Conservation (phyloP, 2,888 invertebrate species). For the Alitta virens region DNA sequence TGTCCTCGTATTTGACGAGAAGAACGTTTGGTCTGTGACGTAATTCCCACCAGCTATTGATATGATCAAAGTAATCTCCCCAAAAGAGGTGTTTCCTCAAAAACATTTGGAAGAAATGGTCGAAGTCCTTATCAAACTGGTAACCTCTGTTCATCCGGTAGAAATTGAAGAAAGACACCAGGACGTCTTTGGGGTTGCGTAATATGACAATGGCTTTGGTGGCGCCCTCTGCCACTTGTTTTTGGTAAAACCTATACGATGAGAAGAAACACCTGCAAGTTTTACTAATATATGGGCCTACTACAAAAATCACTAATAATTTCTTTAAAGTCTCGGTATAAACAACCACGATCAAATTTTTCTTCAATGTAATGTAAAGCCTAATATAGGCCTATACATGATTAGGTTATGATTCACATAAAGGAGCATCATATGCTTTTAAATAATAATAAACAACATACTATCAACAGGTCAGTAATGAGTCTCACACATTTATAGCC, state of each 20-base stretch:
- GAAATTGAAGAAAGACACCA: neutral
- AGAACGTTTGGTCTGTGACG: neutral
- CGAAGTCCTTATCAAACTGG: neutral
- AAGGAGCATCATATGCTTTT: no score
- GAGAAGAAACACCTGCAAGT: no score
- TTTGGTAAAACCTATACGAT: neutral
- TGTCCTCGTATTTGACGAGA: neutral
- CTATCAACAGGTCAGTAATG: no score
- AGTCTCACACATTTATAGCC: no score
- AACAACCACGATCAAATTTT: no score
- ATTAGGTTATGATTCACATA: no score
- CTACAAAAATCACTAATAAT: no score
- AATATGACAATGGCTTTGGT: neutral
- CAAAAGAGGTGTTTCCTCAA: neutral
- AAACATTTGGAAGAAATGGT: neutral
- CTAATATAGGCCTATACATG: no score
- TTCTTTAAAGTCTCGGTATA: no score
- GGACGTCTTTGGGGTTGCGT: constrained; percentile 1
- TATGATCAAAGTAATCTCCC: neutral
- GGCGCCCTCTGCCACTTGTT: neutral
- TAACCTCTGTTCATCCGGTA: neutral
- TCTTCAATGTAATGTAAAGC: no score
- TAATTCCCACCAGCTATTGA: neutral
- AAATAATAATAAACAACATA: no score
- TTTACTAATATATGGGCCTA: no score